Evolutionary conservation across 2,113 vertebrate species (phyloP).

Genomic region (Promerops cafer): DNA sequence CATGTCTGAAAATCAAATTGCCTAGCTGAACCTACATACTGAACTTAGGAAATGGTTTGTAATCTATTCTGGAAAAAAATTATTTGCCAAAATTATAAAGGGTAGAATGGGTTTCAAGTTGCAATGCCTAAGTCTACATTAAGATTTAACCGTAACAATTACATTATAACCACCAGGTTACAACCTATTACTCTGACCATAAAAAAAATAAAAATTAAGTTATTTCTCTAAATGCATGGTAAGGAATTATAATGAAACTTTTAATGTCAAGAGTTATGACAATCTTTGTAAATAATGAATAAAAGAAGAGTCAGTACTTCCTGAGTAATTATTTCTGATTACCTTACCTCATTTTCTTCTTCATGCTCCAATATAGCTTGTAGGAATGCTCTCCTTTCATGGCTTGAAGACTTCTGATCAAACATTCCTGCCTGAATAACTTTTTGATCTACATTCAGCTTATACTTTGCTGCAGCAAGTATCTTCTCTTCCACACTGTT

Average conservation of each 20-base stretch:
- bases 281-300: not conserved
- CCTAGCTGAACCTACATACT: not conserved
- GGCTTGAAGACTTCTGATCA: slow-evolving; percentile 89
- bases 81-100: not conserved
- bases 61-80: not conserved
- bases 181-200: not conserved
- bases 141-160: not conserved
- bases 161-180: not conserved
- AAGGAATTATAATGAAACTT: not conserved
- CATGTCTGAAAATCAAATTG: not conserved
- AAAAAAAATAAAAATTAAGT: not conserved
- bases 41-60: not conserved
- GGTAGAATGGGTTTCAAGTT: not conserved
- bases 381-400: slow-evolving; percentile 84
- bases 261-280: not conserved
- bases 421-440: slow-evolving; percentile 92
- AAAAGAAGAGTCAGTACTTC: not conserved
- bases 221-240: not conserved
- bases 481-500: slow-evolving; percentile 92
- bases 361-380: slow-evolving; percentile 88
- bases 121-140: not conserved
- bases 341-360: slow-evolving; percentile 84
- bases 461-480: slow-evolving; percentile 86
- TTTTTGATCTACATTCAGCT: slow-evolving; percentile 89
- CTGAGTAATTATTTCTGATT: not conserved